Evolutionary conservation across 2,113 vertebrate species (phyloP).

Genomic region (Trinectes maculatus): DNA sequence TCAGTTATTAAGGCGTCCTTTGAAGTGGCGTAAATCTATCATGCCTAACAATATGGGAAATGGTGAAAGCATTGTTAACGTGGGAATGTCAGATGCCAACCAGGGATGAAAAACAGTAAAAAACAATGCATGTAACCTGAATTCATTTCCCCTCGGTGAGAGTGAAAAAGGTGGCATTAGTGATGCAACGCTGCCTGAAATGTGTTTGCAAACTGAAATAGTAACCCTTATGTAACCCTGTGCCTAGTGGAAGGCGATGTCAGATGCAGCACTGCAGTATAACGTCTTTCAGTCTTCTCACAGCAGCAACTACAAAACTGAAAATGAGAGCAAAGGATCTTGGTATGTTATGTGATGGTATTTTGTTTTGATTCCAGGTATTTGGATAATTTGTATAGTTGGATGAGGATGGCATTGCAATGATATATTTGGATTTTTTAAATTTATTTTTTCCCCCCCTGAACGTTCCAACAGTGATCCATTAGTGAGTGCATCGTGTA

Average conservation of each 20-base stretch:
- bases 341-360: too few relatives aligned
- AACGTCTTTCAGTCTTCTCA: slow-evolving; percentile 31
- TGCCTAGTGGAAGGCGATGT: slow-evolving; percentile 54
- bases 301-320: slow-evolving; percentile 11
- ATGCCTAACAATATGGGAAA: background rate
- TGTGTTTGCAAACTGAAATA: slow-evolving; percentile 55
- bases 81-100: too few relatives aligned
- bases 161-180: slow-evolving; percentile 13
- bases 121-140: background rate
- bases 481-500: background rate
- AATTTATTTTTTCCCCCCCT: background rate
- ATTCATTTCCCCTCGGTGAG: background rate
- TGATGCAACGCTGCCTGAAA: slow-evolving; percentile 29
- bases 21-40: background rate
- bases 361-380: background rate
- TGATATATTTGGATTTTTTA: background rate
- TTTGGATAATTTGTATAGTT: slow-evolving; percentile 20
- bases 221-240: slow-evolving; percentile 65
- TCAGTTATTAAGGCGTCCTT: slow-evolving; percentile 3
- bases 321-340: background rate
- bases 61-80: background rate
- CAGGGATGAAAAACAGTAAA: background rate
- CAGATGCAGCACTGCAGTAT: slow-evolving; percentile 48
- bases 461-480: background rate
- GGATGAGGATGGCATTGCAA: background rate